phyloP scores from a whole-genome alignment of 2,888 invertebrate genomes.

The Magallana nippona region DNA sequence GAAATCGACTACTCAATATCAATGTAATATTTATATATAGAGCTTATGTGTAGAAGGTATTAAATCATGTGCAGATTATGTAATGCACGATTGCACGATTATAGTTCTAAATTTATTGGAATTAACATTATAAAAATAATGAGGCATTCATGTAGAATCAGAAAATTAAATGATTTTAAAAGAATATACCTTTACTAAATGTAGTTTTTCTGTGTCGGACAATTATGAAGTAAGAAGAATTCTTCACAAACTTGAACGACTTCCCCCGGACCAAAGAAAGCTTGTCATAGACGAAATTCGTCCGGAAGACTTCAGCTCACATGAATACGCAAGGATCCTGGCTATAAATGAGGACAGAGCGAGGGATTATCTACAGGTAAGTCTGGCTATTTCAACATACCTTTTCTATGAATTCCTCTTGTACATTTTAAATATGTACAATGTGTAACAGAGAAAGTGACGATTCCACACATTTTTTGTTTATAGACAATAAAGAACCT shows the following conservation, averaged over 20 bases:
- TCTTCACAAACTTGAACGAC: constrained; percentile 34
- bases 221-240: neutral
- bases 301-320: constrained; percentile 29
- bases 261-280: neutral
- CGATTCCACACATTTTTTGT: neutral
- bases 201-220: neutral
- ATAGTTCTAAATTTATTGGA: too few species aligned
- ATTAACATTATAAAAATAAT: too few species aligned
- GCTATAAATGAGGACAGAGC: neutral
- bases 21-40: too few species aligned
- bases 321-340: neutral
- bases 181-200: neutral
- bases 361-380: neutral
- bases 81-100: too few species aligned
- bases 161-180: neutral
- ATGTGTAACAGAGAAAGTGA: too few species aligned
- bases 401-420: neutral
- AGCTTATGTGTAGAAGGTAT: too few species aligned
- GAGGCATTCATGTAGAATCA: too few species aligned
- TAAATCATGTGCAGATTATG: too few species aligned
- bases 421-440: too few species aligned
- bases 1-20: too few species aligned
- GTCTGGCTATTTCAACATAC: neutral
- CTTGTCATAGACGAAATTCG: neutral
- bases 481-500: constrained; percentile 11